phyloP scores from a whole-genome alignment of 92 coral and sea anemone genomes.

The Pocillopora meandrina region DNA sequence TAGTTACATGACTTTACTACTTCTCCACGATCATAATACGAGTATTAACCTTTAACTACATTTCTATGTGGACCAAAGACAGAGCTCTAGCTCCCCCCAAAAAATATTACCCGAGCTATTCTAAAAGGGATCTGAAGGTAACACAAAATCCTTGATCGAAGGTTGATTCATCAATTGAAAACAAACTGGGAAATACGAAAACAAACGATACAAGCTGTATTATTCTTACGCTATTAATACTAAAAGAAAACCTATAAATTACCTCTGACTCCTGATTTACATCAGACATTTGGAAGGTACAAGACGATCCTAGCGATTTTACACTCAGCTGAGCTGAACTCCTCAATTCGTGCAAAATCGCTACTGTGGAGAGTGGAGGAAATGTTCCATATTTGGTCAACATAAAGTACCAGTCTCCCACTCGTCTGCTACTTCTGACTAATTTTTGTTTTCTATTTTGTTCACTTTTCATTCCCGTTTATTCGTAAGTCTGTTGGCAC shows the following conservation, averaged over 20 bases:
- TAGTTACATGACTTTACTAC: too few species aligned
- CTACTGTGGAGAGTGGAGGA: background rate
- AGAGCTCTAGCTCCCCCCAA: too few species aligned
- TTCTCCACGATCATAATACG: too few species aligned
- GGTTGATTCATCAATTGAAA: background rate
- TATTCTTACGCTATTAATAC: background rate
- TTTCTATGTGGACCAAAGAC: too few species aligned
- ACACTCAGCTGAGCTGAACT: background rate
- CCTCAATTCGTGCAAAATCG: too few species aligned
- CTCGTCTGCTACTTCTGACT: background rate
- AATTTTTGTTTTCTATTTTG: too few species aligned
- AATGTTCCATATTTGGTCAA: constrained; percentile 20
- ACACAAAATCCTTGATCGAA: too few species aligned
- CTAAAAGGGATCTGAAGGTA: too few species aligned
- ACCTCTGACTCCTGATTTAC: constrained; percentile 36
- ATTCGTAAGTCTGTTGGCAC: too few species aligned
- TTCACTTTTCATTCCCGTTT: too few species aligned
- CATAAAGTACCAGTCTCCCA: background rate
- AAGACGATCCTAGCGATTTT: background rate
- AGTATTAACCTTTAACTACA: too few species aligned
- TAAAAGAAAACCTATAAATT: background rate
- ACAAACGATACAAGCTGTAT: background rate
- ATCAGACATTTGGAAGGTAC: constrained; percentile 15
- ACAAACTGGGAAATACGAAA: background rate
- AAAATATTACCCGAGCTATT: too few species aligned